A percentile compares a stretch with the other conserved stretches of the same genome.
phyloP scores from a whole-genome alignment of 2,888 invertebrate genomes.

The Stenodera caucasica region DNA sequence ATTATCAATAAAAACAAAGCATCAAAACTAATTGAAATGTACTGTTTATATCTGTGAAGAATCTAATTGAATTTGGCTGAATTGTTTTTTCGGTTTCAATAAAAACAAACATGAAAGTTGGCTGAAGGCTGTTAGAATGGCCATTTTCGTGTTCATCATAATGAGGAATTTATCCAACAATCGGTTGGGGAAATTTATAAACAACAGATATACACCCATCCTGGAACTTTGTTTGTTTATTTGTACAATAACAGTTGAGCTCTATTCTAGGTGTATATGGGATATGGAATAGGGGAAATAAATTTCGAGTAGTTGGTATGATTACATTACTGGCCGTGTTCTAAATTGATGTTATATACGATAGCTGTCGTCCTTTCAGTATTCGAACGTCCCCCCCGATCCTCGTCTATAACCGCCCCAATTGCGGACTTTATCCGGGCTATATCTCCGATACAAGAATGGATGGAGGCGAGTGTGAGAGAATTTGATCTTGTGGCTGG shows the following conservation, averaged over 20 bases:
- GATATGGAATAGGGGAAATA: no score
- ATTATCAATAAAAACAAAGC: background rate
- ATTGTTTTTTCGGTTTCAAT: background rate
- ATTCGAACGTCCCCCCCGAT: background rate
- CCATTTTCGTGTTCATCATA: background rate
- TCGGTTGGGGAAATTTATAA: background rate
- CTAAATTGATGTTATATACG: constrained; percentile 15
- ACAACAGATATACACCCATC: no score
- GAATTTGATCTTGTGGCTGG: constrained; percentile 30
- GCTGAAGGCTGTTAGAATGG: background rate
- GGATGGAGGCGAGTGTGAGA: no score
- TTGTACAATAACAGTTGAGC: no score
- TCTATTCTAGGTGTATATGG: no score
- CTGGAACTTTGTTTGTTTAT: no score
- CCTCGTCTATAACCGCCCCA: background rate
- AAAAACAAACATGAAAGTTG: background rate
- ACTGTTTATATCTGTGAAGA: background rate
- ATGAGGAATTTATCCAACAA: background rate
- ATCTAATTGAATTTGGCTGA: background rate
- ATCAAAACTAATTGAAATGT: background rate
- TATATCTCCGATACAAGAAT: background rate
- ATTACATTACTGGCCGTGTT: background rate
- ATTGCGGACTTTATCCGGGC: constrained; percentile 17
- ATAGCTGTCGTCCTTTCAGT: background rate
- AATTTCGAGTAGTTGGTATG: background rate